Conservation (phyloP, 2,888 invertebrate species). For the Cerastis rubricosa region DNA sequence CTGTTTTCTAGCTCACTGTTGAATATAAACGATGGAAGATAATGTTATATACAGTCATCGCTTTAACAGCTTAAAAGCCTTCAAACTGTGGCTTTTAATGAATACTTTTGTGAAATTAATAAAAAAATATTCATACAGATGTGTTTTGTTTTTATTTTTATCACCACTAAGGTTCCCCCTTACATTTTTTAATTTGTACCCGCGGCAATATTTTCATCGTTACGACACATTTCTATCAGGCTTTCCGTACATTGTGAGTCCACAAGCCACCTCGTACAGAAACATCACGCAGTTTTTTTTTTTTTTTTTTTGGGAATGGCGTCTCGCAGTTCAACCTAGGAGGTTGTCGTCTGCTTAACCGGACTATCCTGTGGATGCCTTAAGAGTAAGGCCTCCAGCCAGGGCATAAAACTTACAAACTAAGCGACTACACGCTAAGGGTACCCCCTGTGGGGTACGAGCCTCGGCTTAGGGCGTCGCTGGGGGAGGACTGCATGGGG, state of each 20-base stretch:
- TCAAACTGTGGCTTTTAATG: constrained; percentile 90
- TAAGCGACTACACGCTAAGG: no score
- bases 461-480: no score
- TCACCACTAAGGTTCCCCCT: constrained; percentile 38
- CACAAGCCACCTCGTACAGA: neutral
- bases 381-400: no score
- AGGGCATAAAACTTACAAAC: no score
- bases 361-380: no score
- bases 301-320: no score
- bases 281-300: no score
- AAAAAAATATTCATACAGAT: constrained; percentile 86
- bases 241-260: neutral
- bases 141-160: constrained; percentile 61
- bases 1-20: constrained; percentile 85
- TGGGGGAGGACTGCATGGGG: no score
- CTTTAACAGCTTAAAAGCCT: constrained; percentile 90
- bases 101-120: constrained; percentile 91
- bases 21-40: constrained; percentile 74
- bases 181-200: neutral
- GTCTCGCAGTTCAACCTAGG: no score
- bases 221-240: no score
- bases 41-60: constrained; percentile 81
- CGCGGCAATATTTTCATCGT: neutral
- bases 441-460: no score
- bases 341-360: no score